Evolutionary conservation across 2,113 vertebrate species (phyloP).

Genomic region (Varanus salvator): DNA sequence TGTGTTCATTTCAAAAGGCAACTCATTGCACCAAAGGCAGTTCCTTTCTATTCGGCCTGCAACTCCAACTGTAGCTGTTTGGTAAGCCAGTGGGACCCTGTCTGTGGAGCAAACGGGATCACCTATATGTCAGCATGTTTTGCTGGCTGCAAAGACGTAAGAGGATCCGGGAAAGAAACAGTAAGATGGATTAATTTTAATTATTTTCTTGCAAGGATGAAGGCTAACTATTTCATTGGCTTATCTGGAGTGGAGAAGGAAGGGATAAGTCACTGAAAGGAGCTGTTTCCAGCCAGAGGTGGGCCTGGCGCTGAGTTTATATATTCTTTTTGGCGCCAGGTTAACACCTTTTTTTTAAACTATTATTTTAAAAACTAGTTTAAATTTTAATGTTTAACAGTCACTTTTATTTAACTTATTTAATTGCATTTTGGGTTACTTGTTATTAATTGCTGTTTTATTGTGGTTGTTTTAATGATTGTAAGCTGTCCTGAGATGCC

Average conservation of each 20-base stretch:
- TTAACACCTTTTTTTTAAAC: too few species aligned
- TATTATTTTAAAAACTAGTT: too few species aligned
- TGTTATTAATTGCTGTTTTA: too few species aligned
- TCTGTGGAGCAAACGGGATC: conserved; percentile 88
- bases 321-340: too few species aligned
- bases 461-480: too few species aligned
- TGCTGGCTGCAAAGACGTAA: conserved; percentile 83
- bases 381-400: too few species aligned
- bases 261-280: neutral
- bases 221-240: neutral
- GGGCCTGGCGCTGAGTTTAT: neutral
- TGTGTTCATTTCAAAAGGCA: conserved; percentile 71
- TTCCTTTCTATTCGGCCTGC: conserved; percentile 79
- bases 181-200: conserved; percentile 71
- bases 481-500: too few species aligned
- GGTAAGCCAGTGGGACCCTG: conserved; percentile 87
- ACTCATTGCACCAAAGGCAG: conserved; percentile 52
- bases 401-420: too few species aligned
- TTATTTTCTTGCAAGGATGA: neutral
- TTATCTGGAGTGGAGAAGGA: neutral
- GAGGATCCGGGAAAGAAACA: conserved; percentile 74
- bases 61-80: conserved; percentile 87
- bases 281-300: neutral
- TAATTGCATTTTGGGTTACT: too few species aligned
- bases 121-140: conserved; percentile 88